Evolutionary conservation across 2,888 invertebrate genomes (phyloP).

Genomic region (Gasteruption jaculator): DNA sequence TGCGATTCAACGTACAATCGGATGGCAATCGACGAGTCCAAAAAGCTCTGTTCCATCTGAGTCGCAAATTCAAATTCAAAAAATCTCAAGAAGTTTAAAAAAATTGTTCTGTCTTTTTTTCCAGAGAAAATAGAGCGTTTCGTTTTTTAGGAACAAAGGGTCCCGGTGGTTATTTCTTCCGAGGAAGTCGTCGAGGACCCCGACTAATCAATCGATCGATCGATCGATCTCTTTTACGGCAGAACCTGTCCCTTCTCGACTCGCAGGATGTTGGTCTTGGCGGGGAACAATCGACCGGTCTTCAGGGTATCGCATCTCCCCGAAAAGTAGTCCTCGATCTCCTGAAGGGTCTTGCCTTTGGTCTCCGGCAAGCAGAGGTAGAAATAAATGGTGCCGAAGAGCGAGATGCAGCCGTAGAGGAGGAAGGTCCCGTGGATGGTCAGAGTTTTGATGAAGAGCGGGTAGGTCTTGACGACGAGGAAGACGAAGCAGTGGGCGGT

Average conservation of each 20-base stretch:
- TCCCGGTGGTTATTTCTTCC: no score
- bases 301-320: slow-evolving; percentile 58
- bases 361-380: slow-evolving; percentile 65
- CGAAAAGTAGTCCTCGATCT: slow-evolving; percentile 68
- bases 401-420: slow-evolving; percentile 60
- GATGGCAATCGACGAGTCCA: no score
- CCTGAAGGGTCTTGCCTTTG: slow-evolving; percentile 64
- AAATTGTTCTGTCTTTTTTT: no score
- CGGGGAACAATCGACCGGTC: slow-evolving; percentile 30
- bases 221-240: slow-evolving; percentile 33
- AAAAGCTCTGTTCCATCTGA: no score
- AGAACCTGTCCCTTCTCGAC: slow-evolving; percentile 39
- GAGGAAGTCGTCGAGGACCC: no score
- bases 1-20: no score
- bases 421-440: slow-evolving; percentile 61
- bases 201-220: no score
- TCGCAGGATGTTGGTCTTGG: slow-evolving; percentile 33
- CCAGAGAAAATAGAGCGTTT: no score
- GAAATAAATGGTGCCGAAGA: slow-evolving; percentile 60
- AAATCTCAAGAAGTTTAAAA: no score
- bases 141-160: no score
- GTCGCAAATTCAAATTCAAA: no score
- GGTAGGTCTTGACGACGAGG: slow-evolving; percentile 66
- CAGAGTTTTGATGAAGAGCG: slow-evolving; percentile 53
- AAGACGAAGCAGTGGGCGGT: slow-evolving; percentile 63